Conservation (phyloP, 2,888 invertebrate genomes). For the Octodonta nipae region DNA sequence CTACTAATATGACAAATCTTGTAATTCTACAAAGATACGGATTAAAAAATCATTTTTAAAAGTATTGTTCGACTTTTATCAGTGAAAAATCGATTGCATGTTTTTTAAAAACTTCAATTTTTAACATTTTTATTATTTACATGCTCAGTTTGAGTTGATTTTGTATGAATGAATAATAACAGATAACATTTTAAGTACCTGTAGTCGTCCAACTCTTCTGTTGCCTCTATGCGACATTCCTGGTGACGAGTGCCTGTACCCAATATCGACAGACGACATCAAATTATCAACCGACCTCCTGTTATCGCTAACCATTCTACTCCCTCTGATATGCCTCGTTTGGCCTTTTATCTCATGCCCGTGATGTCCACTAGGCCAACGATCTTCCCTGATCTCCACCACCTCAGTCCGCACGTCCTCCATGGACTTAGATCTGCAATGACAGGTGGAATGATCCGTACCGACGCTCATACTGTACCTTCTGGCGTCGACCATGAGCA, state of each 20-base stretch:
- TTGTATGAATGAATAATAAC: too few species aligned
- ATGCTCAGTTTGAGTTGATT: too few species aligned
- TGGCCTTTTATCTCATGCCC: conserved; percentile 41
- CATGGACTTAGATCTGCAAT: conserved; percentile 47
- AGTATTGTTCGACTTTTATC: too few species aligned
- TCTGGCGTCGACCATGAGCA: conserved; percentile 29
- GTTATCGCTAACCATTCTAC: conserved; percentile 30
- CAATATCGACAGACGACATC: conserved; percentile 37
- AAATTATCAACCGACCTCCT: conserved; percentile 61
- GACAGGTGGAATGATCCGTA: conserved; percentile 34
- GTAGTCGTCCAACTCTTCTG: conserved; percentile 36
- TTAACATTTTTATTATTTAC: too few species aligned
- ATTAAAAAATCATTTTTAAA: too few species aligned
- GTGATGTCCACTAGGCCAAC: conserved; percentile 51
- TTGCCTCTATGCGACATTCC: neutral
- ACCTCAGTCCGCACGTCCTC: conserved; percentile 57
- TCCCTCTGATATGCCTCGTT: conserved; percentile 4
- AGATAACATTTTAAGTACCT: too few species aligned
- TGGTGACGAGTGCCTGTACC: neutral
- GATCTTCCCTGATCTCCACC: conserved; percentile 24
- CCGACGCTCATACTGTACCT: conserved; percentile 16
- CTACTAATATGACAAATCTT: too few species aligned
- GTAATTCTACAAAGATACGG: too few species aligned
- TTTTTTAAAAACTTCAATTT: too few species aligned
- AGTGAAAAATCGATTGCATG: too few species aligned